phyloP scores from a whole-genome alignment of 2,888 invertebrate genomes.

The Bursaphelenchus okinawaensis region DNA sequence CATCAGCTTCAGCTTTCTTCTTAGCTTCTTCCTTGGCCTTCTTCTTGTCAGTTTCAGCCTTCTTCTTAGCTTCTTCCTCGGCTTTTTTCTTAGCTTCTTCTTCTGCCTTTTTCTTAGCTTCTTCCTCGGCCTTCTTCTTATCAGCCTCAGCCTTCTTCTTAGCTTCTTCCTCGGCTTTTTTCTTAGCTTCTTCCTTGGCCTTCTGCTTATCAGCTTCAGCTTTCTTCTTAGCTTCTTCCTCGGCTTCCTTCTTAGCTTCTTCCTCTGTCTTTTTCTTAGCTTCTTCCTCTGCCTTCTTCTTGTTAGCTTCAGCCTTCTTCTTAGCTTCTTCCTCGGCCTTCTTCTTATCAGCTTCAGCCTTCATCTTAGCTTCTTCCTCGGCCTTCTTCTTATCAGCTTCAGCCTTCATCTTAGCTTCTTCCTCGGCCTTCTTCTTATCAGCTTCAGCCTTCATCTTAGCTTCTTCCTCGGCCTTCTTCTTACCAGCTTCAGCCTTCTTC shows the following conservation, averaged over 20 bases:
- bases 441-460: constrained; percentile 2
- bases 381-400: constrained; percentile 1
- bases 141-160: constrained; percentile 16
- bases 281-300: constrained; percentile 17
- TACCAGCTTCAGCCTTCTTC: constrained; percentile 12
- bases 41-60: constrained; percentile 13
- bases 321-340: constrained; percentile 12
- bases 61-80: constrained; percentile 1
- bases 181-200: constrained; percentile 14
- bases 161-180: constrained; percentile 1
- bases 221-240: constrained; percentile 11
- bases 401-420: not conserved
- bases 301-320: constrained; percentile 16
- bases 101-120: constrained; percentile 7
- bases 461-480: constrained; percentile 20
- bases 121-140: not conserved
- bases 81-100: constrained; percentile 10
- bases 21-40: constrained; percentile 13
- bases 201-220: constrained; percentile 11
- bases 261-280: constrained; percentile 17
- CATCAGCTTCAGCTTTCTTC: constrained; percentile 7
- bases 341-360: constrained; percentile 12
- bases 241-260: not conserved
- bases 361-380: constrained; percentile 20
- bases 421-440: not conserved